Percentiles rank a stretch among this genome's conserved stretches.
Evolutionary conservation across 2,113 vertebrate genomes (phyloP).

Genomic region (Pampusana beccarii): DNA sequence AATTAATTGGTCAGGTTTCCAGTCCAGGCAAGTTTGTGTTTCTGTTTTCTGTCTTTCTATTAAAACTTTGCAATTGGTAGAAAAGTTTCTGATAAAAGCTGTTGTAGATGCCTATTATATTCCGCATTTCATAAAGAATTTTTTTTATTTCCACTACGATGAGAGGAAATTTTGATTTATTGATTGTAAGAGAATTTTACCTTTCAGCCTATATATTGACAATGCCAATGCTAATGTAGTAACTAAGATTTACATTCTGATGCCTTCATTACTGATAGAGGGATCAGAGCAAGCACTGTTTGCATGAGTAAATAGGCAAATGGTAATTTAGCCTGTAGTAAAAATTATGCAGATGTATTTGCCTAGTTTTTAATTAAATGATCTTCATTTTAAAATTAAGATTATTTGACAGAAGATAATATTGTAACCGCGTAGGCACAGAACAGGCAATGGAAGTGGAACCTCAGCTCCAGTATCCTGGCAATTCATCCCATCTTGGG

Average conservation of each 20-base stretch:
- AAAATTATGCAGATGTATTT: not conserved
- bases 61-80: not conserved
- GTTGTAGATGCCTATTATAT: not conserved
- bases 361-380: not conserved
- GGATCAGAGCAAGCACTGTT: not conserved
- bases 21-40: not conserved
- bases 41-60: not conserved
- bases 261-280: not conserved
- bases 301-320: not conserved
- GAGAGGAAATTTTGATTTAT: not conserved
- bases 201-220: not conserved
- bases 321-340: not conserved
- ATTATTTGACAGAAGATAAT: not conserved
- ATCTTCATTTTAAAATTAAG: not conserved
- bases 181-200: not conserved
- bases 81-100: not conserved
- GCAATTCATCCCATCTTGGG: not conserved
- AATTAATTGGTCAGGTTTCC: not conserved
- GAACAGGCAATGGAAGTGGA: not conserved
- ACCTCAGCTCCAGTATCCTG: not conserved
- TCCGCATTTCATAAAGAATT: not conserved
- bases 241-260: not conserved
- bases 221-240: not conserved
- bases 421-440: not conserved
- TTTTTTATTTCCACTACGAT: not conserved